Evolutionary conservation across 2,113 vertebrate genomes (phyloP), one percentile per base, ranked within the genome.

Genomic region (Elephas maximus): DNA sequence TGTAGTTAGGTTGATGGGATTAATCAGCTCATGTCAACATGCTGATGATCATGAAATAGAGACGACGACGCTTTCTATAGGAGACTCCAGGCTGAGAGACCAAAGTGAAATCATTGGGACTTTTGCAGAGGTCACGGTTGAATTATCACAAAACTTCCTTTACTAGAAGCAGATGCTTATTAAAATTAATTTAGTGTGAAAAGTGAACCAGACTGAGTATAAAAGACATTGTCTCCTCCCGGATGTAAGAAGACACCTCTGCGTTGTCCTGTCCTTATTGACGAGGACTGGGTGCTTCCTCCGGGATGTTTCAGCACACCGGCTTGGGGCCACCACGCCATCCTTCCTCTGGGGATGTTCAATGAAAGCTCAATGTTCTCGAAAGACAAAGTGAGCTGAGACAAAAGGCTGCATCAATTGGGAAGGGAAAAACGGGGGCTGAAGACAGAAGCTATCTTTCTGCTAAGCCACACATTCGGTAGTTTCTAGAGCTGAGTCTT

Each of bases 141-240:
- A 99, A 99, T 98, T 98, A 99, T 99, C 98, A 98, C 98, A 98
- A 98, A 99, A 98, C 97, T 98, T 97, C 98, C 98, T 98, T 99
- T 96, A 99, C 97, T 98, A 96, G 97, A 98, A 99, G 98, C 99
- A 99, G 99, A 99, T 99, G 98, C 98, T 98, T 98, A 99, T 98
- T 98, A 98, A 98, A 98, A 99, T 98, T 98, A 98, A 99, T 99
- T 98, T 98, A 98, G 99, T 98, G 98, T 99, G 98, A 99, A 99
- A 98, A 98, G 98, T 94, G 98, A 98, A 98, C 98, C 98, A 98
- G 98, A 97, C 98, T 97, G 98, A 98, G 98, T 97, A 98, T 95
- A 98, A 99, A 98, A 97, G 98, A 98, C 98, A 98, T 98, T 98
- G 98, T 98, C 98, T 98, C 97, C 95, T 96, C 97, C 95, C 92